Evolutionary conservation across 2,113 vertebrate species (phyloP).

Genomic region (Chascanopsetta lugubris): DNA sequence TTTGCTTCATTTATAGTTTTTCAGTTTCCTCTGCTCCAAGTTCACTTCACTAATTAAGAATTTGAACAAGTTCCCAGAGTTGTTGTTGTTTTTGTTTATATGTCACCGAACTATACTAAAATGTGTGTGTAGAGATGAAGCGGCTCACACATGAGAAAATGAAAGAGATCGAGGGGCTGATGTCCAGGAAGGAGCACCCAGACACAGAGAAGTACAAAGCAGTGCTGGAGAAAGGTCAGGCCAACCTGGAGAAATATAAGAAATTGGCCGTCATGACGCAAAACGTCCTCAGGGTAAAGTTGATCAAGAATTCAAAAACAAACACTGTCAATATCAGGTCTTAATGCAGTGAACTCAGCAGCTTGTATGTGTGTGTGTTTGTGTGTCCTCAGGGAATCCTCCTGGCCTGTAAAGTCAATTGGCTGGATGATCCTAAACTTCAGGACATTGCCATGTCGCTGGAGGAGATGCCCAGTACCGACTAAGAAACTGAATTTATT

Average conservation of each 20-base stretch:
- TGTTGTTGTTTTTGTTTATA: slow-evolving; percentile 1
- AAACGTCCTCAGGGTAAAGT: slow-evolving; percentile 80
- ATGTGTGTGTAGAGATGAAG: slow-evolving; percentile 66
- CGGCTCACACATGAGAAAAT: slow-evolving; percentile 73
- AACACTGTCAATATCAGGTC: background rate
- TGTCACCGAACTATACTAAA: background rate
- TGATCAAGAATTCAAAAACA: background rate
- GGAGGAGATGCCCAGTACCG: slow-evolving; percentile 73
- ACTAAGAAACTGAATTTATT: slow-evolving; percentile 28
- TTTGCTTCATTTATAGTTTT: background rate
- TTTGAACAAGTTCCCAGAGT: background rate
- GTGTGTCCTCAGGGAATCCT: slow-evolving; percentile 74
- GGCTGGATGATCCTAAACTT: slow-evolving; percentile 79
- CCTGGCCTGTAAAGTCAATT: slow-evolving; percentile 79
- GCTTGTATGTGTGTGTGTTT: background rate
- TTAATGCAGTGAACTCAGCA: background rate
- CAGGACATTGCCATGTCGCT: slow-evolving; percentile 76
- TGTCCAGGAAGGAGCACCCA: slow-evolving; percentile 67
- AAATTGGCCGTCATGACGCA: slow-evolving; percentile 77
- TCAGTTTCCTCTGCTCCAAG: background rate
- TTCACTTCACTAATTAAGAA: background rate
- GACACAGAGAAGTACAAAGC: slow-evolving; percentile 72
- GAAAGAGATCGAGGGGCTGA: slow-evolving; percentile 73
- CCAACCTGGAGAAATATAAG: slow-evolving; percentile 76
- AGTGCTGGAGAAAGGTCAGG: slow-evolving; percentile 69